Conservation (phyloP, 2,113 vertebrate genomes). For the Microtus richardsoni region DNA sequence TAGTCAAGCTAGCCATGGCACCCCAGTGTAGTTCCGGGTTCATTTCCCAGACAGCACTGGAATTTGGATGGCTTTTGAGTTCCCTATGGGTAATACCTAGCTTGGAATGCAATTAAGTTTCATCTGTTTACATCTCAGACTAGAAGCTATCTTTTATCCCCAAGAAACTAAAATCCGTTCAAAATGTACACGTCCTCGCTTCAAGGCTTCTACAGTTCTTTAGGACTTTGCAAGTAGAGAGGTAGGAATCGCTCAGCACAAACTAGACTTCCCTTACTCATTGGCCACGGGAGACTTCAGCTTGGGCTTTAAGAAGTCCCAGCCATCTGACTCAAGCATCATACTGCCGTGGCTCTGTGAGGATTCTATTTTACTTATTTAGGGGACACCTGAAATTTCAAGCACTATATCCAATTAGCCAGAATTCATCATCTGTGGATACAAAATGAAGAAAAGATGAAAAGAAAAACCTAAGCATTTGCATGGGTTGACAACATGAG, state of each 20-base stretch:
- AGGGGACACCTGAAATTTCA: not conserved
- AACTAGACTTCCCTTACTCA: conserved; percentile 23
- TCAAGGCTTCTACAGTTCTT: not conserved
- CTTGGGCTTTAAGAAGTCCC: not conserved
- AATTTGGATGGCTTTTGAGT: conserved; percentile 33
- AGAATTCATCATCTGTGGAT: not conserved
- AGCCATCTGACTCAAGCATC: not conserved
- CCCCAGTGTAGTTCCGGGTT: not conserved
- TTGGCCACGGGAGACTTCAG: not conserved
- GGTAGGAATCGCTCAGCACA: not conserved
- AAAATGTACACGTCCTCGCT: not conserved
- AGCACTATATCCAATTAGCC: not conserved
- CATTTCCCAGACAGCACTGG: not conserved
- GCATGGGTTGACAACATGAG: not conserved
- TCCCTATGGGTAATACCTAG: not conserved
- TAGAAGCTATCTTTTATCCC: not conserved
- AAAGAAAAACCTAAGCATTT: not conserved
- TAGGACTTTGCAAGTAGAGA: not conserved
- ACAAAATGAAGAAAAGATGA: not conserved
- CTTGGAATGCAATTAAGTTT: conserved; percentile 33
- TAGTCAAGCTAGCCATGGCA: not conserved
- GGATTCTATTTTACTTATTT: not conserved
- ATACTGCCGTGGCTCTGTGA: not conserved
- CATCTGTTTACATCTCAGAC: not conserved
- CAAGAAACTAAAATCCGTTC: conserved; percentile 32